Evolutionary conservation across 2,888 invertebrate genomes (phyloP), one percentile per base, ranked within the genome.

Genomic region (Eupsilia transversa): DNA sequence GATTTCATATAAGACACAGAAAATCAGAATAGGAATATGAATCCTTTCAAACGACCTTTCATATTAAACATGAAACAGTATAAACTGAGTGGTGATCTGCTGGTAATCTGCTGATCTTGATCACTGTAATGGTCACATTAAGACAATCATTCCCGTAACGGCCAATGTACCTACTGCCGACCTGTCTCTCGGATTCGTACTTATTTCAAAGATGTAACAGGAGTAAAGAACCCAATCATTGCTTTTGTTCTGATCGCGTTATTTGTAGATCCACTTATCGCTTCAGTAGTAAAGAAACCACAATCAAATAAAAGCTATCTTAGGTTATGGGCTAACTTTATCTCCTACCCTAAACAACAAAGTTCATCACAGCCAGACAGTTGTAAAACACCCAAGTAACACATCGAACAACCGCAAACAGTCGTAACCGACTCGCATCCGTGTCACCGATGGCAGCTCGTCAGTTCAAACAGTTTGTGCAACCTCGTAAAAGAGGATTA

Each of bases 401-500:
- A 43, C 59, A 73, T 20, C 67, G 57, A 71, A 74, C 41, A 54
- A 71, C 80, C 75, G 35, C 84, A 80, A 54, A 57, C 57, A 66
- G 68, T 80, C 68, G 43, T 75, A 80, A 82, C 61, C 46, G 33
- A 17, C 46, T 33, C 64, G 43, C 80, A 82, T 82, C 82, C 76
- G 82, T 82, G 84, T 82, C 82, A 72, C 54, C 49, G 57, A 65
- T 68, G 68, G 30, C n/a, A 17, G 43, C 68, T 65, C 56, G 49
- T 72, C 64, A 78, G 30, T 56, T 35, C 59, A 9, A 57, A 79
- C 67, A 27, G 56, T 83, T 72, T 82, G 75, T 75, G 84, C 69
- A 84, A 84, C 71, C 65, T 84, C 82, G 67, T 82, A 82, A 82
- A 72, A 71, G 65, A 59, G 41, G 61, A 69, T 82, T 84, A 71